These are phyloP conservation scores for Halcyon smyrnensis DNA, from an alignment of 2,797 vertebrate genomes.

Conservation along the genomic window DNA sequence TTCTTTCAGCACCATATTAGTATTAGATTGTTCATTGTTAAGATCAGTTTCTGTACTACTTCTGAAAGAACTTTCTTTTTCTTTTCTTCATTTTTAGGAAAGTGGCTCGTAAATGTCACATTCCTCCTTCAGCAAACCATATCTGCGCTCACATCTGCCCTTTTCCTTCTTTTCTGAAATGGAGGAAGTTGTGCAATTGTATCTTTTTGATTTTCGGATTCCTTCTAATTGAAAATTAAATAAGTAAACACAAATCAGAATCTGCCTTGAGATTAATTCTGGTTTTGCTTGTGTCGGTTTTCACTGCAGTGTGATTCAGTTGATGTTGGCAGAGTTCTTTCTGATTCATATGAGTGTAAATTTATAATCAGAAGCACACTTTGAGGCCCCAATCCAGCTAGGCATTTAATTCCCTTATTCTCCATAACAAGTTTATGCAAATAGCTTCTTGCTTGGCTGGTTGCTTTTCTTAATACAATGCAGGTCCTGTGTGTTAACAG, in stretches of 20 bases:
- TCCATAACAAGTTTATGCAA: conserved; percentile 15
- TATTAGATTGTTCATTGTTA: background rate
- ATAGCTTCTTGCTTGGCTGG: background rate
- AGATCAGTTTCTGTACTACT: background rate
- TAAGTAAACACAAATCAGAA: background rate
- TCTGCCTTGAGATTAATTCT: background rate
- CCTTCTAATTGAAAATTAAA: background rate
- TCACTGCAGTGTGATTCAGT: background rate
- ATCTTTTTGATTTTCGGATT: background rate
- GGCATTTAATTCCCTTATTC: conserved; percentile 14
- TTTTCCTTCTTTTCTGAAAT: background rate
- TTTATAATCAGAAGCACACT: background rate
- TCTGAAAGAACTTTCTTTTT: background rate
- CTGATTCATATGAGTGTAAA: background rate
- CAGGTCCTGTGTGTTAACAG: background rate
- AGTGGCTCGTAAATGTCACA: background rate
- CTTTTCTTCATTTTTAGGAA: background rate
- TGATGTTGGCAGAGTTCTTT: background rate
- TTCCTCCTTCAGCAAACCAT: background rate
- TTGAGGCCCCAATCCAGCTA: background rate
- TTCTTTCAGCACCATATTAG: background rate
- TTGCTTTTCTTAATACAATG: background rate
- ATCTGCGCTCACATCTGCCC: background rate
- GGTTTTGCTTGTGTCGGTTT: background rate
- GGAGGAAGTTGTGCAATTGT: background rate